A percentile compares a stretch with the other conserved stretches of the same genome.
Evolutionary conservation across 2,113 vertebrate genomes (phyloP).

Genomic region (Sciurus niger): DNA sequence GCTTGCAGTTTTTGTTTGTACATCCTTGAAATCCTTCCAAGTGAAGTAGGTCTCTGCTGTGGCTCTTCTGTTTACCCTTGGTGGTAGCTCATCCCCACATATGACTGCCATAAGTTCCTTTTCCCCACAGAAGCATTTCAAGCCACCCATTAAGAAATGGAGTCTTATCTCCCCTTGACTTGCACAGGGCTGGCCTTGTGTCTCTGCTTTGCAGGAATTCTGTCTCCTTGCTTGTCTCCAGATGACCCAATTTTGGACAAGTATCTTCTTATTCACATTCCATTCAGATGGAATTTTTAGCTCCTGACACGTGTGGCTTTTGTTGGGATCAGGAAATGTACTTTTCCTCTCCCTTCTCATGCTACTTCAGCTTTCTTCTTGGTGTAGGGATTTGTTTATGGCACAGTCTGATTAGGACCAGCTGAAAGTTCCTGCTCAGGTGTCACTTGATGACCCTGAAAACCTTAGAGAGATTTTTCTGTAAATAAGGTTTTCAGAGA

Average conservation of each 20-base stretch:
- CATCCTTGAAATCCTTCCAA: neutral
- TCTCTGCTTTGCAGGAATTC: neutral
- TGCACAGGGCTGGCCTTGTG: neutral
- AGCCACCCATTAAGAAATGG: neutral
- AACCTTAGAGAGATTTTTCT: neutral
- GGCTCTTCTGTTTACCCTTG: too few species aligned
- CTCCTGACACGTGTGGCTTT: neutral
- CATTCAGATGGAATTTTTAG: constrained; percentile 12
- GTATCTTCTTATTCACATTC: neutral
- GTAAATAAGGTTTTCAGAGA: constrained; percentile 14
- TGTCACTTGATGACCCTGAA: neutral
- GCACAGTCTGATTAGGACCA: neutral
- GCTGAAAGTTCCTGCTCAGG: neutral
- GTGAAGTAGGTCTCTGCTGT: neutral
- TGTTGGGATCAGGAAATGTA: neutral
- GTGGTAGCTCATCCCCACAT: neutral
- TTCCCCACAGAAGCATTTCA: neutral
- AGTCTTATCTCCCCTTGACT: neutral
- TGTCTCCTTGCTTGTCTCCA: neutral
- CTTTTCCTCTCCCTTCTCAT: neutral
- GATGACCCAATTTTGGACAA: neutral
- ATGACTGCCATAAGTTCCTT: neutral
- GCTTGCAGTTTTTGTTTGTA: neutral
- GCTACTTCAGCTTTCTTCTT: neutral
- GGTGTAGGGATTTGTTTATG: neutral